phyloP scores from a whole-genome alignment of 2,888 invertebrate species.

The Stomorhina lunata region DNA sequence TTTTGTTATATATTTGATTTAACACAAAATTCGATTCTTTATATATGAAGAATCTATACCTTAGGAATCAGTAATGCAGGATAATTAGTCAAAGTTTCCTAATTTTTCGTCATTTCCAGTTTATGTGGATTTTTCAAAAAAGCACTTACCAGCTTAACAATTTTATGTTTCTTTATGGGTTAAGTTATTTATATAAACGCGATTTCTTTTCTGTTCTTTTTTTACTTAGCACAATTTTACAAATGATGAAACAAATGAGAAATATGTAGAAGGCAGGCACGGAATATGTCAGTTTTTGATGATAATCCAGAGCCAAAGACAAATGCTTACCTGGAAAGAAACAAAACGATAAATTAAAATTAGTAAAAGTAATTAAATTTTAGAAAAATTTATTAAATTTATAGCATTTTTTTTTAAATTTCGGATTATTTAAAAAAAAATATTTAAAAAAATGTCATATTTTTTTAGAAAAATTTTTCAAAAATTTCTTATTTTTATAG shows the following conservation, averaged over 20 bases:
- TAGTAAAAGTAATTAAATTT: neutral
- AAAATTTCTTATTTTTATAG: too few relatives aligned
- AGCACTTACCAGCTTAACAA: constrained; percentile 18
- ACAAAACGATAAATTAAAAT: neutral
- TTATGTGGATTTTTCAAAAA: neutral
- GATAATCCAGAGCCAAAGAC: neutral
- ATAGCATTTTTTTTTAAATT: too few relatives aligned
- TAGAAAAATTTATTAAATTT: neutral
- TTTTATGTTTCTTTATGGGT: neutral
- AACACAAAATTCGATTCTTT: too few relatives aligned
- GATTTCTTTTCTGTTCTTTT: neutral
- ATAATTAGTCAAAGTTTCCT: too few relatives aligned
- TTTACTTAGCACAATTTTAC: constrained; percentile 9
- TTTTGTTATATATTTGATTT: too few relatives aligned
- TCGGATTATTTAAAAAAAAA: too few relatives aligned
- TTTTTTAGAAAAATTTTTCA: too few relatives aligned
- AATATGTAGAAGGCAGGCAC: constrained; percentile 32
- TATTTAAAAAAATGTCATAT: too few relatives aligned
- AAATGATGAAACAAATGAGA: constrained; percentile 44
- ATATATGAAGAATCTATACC: too few relatives aligned
- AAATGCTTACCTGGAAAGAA: constrained; percentile 59
- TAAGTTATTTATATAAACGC: neutral
- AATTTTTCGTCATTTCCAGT: too few relatives aligned
- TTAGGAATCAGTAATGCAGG: too few relatives aligned
- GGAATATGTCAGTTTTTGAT: neutral